Conservation (phyloP, 2,888 invertebrate species). For the Eumerus sabulonum region DNA sequence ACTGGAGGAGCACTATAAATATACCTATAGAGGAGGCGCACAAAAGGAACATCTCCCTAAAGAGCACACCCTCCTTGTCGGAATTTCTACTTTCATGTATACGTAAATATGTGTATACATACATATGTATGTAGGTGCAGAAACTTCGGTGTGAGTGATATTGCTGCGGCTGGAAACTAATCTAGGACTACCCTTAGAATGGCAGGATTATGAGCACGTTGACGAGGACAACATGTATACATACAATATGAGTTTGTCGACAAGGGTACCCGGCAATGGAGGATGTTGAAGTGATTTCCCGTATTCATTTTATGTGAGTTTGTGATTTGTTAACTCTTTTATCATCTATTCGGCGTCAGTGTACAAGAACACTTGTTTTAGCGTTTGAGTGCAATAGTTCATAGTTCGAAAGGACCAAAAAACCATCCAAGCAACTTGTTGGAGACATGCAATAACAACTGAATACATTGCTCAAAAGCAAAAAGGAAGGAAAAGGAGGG, state of each 20-base stretch:
- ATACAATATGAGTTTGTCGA: too few relatives aligned
- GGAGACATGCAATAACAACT: constrained; percentile 51
- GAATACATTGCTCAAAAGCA: constrained; percentile 43
- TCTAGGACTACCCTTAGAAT: constrained; percentile 53
- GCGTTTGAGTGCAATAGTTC: constrained; percentile 10
- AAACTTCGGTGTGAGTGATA: neutral
- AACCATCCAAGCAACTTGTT: constrained; percentile 44
- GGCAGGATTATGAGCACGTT: constrained; percentile 16
- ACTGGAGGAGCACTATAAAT: constrained; percentile 13
- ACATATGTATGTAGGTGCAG: too few relatives aligned
- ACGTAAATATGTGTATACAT: too few relatives aligned
- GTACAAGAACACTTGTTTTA: constrained; percentile 1
- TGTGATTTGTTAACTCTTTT: constrained; percentile 36
- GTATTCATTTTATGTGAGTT: constrained; percentile 29
- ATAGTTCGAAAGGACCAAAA: constrained; percentile 34
- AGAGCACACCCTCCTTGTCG: too few relatives aligned
- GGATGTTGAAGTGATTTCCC: neutral
- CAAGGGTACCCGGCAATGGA: too few relatives aligned
- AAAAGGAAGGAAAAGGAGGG: too few relatives aligned
- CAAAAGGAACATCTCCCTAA: constrained; percentile 3
- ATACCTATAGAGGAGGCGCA: constrained; percentile 1
- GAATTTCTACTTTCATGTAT: too few relatives aligned
- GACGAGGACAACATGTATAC: constrained; percentile 6
- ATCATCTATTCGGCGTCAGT: neutral
- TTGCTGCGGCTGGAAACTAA: constrained; percentile 42